A percentile compares a stretch with the other conserved stretches of the same genome.
Conservation (phyloP, 1,140 invertebrate genomes). For the Antheraea pernyi region DNA sequence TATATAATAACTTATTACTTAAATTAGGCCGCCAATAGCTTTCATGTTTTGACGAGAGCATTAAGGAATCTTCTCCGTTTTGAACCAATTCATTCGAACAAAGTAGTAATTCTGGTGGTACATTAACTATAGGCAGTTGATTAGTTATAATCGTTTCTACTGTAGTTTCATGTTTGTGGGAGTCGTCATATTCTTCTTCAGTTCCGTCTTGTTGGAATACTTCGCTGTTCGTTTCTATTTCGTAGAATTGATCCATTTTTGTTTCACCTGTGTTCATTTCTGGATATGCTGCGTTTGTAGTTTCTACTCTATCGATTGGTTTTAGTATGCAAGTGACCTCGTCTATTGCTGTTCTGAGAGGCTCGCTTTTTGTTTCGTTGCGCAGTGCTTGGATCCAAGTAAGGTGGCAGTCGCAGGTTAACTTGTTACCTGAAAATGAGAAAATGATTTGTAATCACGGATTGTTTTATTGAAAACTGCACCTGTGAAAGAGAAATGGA, state of each 20-base stretch:
- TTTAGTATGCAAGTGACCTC: slow-evolving; percentile 55
- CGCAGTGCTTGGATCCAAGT: slow-evolving; percentile 86
- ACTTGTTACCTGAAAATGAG: slow-evolving; percentile 84
- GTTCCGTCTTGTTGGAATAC: slow-evolving; percentile 45
- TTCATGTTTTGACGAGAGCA: slow-evolving; percentile 69
- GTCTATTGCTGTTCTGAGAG: slow-evolving; percentile 66
- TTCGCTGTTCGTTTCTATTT: slow-evolving; percentile 42
- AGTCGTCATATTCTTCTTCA: slow-evolving; percentile 46
- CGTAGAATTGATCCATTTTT: slow-evolving; percentile 38
- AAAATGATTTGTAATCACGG: slow-evolving; percentile 17
- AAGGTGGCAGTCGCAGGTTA: slow-evolving; percentile 88
- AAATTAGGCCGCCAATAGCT: slow-evolving; percentile 56
- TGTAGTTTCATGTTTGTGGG: slow-evolving; percentile 47
- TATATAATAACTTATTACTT: slow-evolving; percentile 39
- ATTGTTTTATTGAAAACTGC: too few species aligned
- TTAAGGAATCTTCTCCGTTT: slow-evolving; percentile 65
- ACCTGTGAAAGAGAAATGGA: too few species aligned
- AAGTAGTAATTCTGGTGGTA: slow-evolving; percentile 47
- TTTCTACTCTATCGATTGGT: slow-evolving; percentile 20
- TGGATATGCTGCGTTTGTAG: slow-evolving; percentile 21
- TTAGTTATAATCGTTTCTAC: slow-evolving; percentile 36
- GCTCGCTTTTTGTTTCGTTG: slow-evolving; percentile 85
- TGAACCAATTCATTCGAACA: slow-evolving; percentile 49
- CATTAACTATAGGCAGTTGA: slow-evolving; percentile 49
- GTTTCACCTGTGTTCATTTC: slow-evolving; percentile 21